Evolutionary conservation across 2,797 vertebrate genomes (phyloP).

Genomic region (Muscicapa comitata): DNA sequence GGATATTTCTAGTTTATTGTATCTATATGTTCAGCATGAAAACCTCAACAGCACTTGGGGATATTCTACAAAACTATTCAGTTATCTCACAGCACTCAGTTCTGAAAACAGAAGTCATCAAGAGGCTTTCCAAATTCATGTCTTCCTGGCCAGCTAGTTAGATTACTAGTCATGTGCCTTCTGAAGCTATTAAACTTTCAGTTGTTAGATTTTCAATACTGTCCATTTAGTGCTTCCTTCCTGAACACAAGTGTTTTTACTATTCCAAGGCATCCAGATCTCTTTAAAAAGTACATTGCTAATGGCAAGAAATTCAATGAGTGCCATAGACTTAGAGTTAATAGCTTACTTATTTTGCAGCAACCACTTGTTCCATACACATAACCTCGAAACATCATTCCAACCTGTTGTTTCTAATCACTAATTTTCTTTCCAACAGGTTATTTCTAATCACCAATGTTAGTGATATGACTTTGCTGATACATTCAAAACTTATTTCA

Average conservation of each 20-base stretch:
- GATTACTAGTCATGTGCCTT: background rate
- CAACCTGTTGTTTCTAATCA: background rate
- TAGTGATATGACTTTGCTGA: background rate
- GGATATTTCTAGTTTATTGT: background rate
- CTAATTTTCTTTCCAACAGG: background rate
- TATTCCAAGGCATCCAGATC: background rate
- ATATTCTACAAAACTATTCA: background rate
- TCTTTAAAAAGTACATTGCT: background rate
- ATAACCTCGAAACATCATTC: background rate
- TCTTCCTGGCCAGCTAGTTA: background rate
- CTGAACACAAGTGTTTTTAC: background rate
- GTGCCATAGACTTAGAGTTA: background rate
- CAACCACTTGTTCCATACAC: rapidly evolving
- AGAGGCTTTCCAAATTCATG: background rate
- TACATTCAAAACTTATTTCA: background rate
- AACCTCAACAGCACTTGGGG: background rate
- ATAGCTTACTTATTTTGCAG: background rate
- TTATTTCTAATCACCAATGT: background rate
- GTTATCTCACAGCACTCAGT: background rate
- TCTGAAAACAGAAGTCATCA: background rate
- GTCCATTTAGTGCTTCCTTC: background rate
- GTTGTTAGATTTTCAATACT: background rate
- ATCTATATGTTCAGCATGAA: background rate
- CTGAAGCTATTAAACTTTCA: background rate
- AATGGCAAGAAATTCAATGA: background rate